Conservation (phyloP, 2,888 invertebrate genomes). For the Epirrhoe tristata region DNA sequence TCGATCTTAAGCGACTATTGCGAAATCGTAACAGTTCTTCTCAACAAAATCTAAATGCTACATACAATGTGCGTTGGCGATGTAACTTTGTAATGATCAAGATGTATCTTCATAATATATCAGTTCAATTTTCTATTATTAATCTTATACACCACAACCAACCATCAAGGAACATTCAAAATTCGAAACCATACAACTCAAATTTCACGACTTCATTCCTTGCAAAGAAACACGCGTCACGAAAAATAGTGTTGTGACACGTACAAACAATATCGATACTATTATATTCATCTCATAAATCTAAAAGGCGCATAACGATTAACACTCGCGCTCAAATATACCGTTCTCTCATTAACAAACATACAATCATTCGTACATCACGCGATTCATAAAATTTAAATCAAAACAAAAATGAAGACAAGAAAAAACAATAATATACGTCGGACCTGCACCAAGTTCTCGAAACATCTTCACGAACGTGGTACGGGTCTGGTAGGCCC, state of each 20-base stretch:
- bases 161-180: slow-evolving; percentile 26
- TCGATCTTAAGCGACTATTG: slow-evolving; percentile 11
- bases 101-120: slow-evolving; percentile 32
- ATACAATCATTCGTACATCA: slow-evolving; percentile 55
- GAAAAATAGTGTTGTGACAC: slow-evolving; percentile 57
- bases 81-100: slow-evolving; percentile 29
- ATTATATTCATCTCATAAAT: slow-evolving; percentile 48
- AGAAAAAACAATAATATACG: slow-evolving; percentile 59
- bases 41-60: slow-evolving; percentile 52
- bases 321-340: slow-evolving; percentile 76
- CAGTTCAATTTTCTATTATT: slow-evolving; percentile 37
- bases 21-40: not conserved
- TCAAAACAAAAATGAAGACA: slow-evolving; percentile 66
- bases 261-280: slow-evolving; percentile 58
- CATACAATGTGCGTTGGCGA: slow-evolving; percentile 57
- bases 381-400: slow-evolving; percentile 76
- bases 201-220: slow-evolving; percentile 8
- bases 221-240: slow-evolving; percentile 40
- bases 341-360: slow-evolving; percentile 64
- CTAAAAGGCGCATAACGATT: slow-evolving; percentile 78
- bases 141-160: slow-evolving; percentile 37
- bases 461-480: slow-evolving; percentile 55
- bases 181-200: slow-evolving; percentile 27
- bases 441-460: slow-evolving; percentile 41
- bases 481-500: slow-evolving; percentile 68